Evolutionary conservation across 2,113 vertebrate species (phyloP), one percentile per base, ranked within the genome.

Genomic region (human (Homo sapiens)): DNA sequence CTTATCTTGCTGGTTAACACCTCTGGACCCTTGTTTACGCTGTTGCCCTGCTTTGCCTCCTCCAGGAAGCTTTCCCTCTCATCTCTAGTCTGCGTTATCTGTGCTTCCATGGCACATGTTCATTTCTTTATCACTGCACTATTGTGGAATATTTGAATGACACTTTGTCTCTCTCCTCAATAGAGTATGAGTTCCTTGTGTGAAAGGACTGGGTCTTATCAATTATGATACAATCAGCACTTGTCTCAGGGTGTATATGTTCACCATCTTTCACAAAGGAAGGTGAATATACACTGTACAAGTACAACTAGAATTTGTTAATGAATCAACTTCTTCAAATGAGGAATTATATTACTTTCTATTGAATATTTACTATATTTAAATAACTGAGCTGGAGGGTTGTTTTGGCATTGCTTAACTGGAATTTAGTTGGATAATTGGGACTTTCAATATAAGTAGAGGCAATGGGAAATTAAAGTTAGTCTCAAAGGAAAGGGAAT

Each of bases 391-490:
- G 76, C 6, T 43, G 0, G 76, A 86, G 40, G 13, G 11, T 64
- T 78, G 5, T 90, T 66, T 90, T 72, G 90, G 17, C 14, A 35
- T 57, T 87, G 80, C 52, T 93, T 90, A 75, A 79, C 30, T 59
- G 25, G 13, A 83, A 83, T 92, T 92, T 90, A 72, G 72, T 84
- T 90, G 68, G 30, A 88, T 12, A 87, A 38, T 79, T 11, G 1
- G 64, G n/a, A 61, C n/a, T 96, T 92, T 78, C 43, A 73, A 11
- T 79, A 50, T 73, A 48, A 81, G 27, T 43, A 73, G 35, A 84
- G 30, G 16, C 17, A 93, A 90, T 35, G 35, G 66, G 32, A 97
- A 79, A 52, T 79, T 84, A 82, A 79, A 85, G 73, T 83, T 91
- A 48, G 43, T 72, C 43, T 93, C 66, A 79, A 84, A 88, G 68